Conservation (phyloP, 2,888 invertebrate species). For the Heliconius ismenius region DNA sequence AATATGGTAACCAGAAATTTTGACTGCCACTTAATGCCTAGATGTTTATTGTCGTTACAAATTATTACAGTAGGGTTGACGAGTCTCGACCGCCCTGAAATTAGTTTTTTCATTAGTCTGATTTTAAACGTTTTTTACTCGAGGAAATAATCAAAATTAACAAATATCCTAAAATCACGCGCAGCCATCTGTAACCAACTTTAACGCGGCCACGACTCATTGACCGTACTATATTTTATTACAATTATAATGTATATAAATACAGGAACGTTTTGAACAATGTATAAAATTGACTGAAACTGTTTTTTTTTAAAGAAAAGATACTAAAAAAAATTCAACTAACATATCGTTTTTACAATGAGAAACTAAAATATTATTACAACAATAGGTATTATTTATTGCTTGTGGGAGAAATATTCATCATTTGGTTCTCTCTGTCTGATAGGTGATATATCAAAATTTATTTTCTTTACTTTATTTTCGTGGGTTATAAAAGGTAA, state of each 20-base stretch:
- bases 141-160: conserved; percentile 2
- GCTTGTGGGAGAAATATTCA: neutral
- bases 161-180: neutral
- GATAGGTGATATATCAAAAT: neutral
- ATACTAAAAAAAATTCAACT: neutral
- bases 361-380: neutral
- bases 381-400: neutral
- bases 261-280: conserved; percentile 36
- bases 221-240: conserved; percentile 4
- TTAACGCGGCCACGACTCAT: neutral
- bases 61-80: conserved; percentile 38
- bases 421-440: neutral
- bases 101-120: neutral
- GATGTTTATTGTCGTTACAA: conserved; percentile 49
- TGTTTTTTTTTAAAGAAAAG: neutral
- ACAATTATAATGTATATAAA: conserved; percentile 9
- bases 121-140: neutral
- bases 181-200: neutral
- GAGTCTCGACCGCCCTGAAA: neutral
- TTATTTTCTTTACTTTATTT: neutral
- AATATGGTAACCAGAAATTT: conserved; percentile 50
- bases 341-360: neutral
- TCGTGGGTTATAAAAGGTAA: no score
- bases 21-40: conserved; percentile 48
- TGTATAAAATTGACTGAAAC: conserved; percentile 7